Base-by-base conservation (phyloP, 2,888 invertebrate genomes). In the Selenia dentaria region DNA sequence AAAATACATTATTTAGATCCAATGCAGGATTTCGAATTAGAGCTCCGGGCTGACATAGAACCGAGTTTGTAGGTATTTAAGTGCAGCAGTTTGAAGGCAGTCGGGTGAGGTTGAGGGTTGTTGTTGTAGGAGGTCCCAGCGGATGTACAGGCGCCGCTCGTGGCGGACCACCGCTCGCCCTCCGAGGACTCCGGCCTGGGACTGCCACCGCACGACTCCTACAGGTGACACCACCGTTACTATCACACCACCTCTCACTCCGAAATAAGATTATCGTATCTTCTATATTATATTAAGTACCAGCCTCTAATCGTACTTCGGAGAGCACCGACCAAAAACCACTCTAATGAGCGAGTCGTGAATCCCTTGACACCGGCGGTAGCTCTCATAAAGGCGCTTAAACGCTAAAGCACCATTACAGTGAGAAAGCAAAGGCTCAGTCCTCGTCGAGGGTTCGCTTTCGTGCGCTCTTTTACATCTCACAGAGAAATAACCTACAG, bases 171-270 rank as follows among this genome's bases (percentile, higher is more conserved):
- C 90, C 94, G 95, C 81, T 96, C 96, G 76, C 97, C 97, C 67
- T 97, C 97, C 84, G 97, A 97, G 92, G 97, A 97, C 94, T 97
- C 97, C 88, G 97, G 97, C 80, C 94, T 98, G 84, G 97, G 97
- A 85, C 94, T 97, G 91, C 96, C 95, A 82, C 92, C 94, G 83
- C 92, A 93, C 74, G 94, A 95, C 88, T 92, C 93, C 79, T 93
- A 92, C 93, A 94, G 94, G 94, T 94, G 86, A 84, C 74, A 64
- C 66, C 66, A 68, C 63, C 62, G 65, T 68, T 67, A 71, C 67
- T 62, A 63, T 54, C 59, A 53, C 41, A 55, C 6, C 44, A 46
- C 24, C 31, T 34, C 31, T 34, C 8, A 22, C 22, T 18, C 2
- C 6, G 18, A 5, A 18, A 18, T 18, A 18, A 6, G 18, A 16